Evolutionary conservation across 2,888 invertebrate species (phyloP).

Genomic region (Cheilosia variabilis): DNA sequence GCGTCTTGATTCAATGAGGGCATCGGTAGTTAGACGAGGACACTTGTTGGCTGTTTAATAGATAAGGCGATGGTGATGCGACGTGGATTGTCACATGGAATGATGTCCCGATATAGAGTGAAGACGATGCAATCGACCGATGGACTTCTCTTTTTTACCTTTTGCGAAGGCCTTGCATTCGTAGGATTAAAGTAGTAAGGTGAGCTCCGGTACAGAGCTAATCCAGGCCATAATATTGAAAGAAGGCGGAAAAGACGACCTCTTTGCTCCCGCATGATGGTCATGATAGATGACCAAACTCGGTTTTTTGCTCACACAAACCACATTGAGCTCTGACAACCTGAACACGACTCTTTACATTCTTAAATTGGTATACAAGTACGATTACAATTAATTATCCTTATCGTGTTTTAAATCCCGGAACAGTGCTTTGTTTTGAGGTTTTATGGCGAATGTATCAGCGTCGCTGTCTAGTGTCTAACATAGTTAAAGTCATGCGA

Average conservation of each 20-base stretch:
- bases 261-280: neutral
- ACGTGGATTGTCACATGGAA: no score
- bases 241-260: neutral
- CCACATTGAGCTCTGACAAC: neutral
- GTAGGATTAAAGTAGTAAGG: no score
- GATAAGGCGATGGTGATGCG: neutral
- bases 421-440: neutral
- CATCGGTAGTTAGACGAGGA: neutral
- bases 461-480: neutral
- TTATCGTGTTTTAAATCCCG: neutral
- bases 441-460: neutral
- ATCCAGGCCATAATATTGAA: neutral
- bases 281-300: neutral
- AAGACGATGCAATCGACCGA: no score
- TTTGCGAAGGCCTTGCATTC: no score
- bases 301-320: neutral
- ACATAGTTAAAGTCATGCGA: neutral
- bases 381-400: neutral
- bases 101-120: no score
- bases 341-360: no score
- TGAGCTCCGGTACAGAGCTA: neutral
- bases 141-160: no score
- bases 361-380: neutral
- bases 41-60: neutral
- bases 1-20: conserved; percentile 42